A percentile compares a stretch with the other conserved stretches of the same genome.
Evolutionary conservation across 2,113 vertebrate genomes (phyloP).

Genomic region (Telmatochromis sp.): DNA sequence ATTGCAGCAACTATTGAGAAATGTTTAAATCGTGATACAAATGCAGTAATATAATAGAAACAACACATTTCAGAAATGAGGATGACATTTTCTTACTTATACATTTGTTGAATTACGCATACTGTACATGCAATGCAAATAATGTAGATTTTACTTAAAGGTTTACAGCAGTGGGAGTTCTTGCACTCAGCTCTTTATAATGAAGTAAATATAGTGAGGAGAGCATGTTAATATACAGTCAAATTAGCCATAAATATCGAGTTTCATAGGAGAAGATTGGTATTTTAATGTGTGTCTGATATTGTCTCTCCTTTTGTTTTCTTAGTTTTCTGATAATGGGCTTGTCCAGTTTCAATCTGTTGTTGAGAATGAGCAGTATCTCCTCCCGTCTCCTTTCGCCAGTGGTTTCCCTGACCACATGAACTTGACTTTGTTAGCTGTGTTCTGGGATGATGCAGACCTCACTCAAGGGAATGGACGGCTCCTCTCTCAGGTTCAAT

Average conservation of each 20-base stretch:
- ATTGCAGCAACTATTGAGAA: neutral
- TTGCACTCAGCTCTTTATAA: neutral
- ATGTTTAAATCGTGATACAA: neutral
- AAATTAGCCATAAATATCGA: neutral
- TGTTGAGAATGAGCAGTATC: conserved; percentile 66
- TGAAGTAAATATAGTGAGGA: neutral
- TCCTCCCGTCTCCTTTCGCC: conserved; percentile 64
- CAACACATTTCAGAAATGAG: neutral
- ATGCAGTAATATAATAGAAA: neutral
- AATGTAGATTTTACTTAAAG: neutral
- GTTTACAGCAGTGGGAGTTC: neutral
- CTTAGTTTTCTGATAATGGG: conserved; percentile 79
- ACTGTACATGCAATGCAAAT: neutral
- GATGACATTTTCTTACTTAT: neutral
- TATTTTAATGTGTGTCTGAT: neutral
- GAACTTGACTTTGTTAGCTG: conserved; percentile 66
- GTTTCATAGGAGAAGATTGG: neutral
- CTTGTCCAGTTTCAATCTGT: conserved; percentile 72
- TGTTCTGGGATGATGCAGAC: conserved; percentile 78
- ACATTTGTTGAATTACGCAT: neutral
- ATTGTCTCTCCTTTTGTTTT: neutral
- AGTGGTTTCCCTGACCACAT: conserved; percentile 63
- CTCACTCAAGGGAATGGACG: conserved; percentile 66
- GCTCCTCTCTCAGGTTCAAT: conserved; percentile 70
- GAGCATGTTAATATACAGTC: neutral